A percentile compares a stretch with the other conserved stretches of the same genome.
These are phyloP conservation scores for Petrocephalus schoutedeni DNA, from an alignment of 2,797 vertebrate species.

Conservation along the genomic window DNA sequence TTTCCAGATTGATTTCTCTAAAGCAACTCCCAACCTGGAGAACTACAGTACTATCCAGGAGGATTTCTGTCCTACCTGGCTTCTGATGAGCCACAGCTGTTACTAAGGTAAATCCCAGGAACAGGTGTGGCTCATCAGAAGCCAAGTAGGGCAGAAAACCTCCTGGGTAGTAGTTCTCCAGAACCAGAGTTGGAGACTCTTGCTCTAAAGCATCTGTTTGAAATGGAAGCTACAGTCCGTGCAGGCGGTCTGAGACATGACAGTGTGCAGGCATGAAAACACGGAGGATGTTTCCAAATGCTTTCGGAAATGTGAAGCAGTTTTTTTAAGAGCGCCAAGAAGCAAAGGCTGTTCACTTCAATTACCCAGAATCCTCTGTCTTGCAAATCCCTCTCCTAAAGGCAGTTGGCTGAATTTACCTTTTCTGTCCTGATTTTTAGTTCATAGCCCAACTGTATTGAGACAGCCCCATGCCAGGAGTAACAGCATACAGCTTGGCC, in stretches of 20 bases:
- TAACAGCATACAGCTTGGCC: neutral
- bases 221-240: neutral
- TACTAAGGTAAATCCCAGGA: too few relatives aligned
- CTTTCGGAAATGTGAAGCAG: neutral
- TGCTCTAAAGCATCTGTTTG: neutral
- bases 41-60: too few relatives aligned
- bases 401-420: neutral
- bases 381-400: neutral
- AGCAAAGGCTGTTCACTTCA: constrained; percentile 10
- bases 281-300: neutral
- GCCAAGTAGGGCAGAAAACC: too few relatives aligned
- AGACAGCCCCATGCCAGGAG: neutral
- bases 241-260: neutral
- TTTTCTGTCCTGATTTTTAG: neutral
- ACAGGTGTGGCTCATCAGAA: too few relatives aligned
- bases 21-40: neutral
- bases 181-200: too few relatives aligned
- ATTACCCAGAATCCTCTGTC: constrained; percentile 2
- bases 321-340: neutral
- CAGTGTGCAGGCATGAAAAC: neutral
- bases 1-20: neutral
- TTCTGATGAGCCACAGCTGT: too few relatives aligned
- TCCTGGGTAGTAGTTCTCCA: too few relatives aligned
- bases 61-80: too few relatives aligned
- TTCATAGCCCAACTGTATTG: neutral